These are phyloP conservation scores for Iphiclides podalirius DNA, from an alignment of 2,888 invertebrate species.

Conservation along the genomic window DNA sequence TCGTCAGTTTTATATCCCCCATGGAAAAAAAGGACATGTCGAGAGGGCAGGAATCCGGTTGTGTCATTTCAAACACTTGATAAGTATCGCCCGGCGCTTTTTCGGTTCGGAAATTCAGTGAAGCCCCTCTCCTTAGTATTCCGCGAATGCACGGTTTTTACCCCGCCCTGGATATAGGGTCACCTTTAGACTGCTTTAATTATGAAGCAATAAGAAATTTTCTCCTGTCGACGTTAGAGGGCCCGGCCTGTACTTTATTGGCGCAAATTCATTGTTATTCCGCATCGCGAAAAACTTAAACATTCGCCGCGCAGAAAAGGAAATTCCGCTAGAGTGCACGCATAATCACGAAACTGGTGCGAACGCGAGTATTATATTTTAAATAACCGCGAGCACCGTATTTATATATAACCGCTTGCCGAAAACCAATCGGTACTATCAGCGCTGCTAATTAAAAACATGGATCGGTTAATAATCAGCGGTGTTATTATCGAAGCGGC, in stretches of 20 bases:
- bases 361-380: not conserved
- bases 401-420: not conserved
- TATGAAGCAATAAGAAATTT: slow-evolving; percentile 70
- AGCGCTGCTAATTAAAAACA: slow-evolving; percentile 64
- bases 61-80: slow-evolving; percentile 81
- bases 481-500: slow-evolving; percentile 73
- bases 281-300: slow-evolving; percentile 29
- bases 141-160: slow-evolving; percentile 69
- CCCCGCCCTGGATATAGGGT: slow-evolving; percentile 60
- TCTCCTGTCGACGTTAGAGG: slow-evolving; percentile 45
- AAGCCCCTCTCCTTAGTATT: slow-evolving; percentile 69
- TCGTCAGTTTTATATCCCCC: slow-evolving; percentile 74
- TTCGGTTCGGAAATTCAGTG: slow-evolving; percentile 68
- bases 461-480: slow-evolving; percentile 71
- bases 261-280: slow-evolving; percentile 44
- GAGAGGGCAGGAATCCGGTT: slow-evolving; percentile 70
- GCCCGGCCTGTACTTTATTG: slow-evolving; percentile 54
- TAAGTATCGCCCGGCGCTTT: slow-evolving; percentile 73
- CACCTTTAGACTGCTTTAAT: slow-evolving; percentile 75
- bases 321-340: not conserved
- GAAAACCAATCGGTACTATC: slow-evolving; percentile 31
- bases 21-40: slow-evolving; percentile 62
- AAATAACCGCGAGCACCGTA: not conserved
- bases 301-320: slow-evolving; percentile 12
- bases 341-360: not conserved